phyloP scores from a whole-genome alignment of 2,797 vertebrate species.

The Ficedula albicollis region DNA sequence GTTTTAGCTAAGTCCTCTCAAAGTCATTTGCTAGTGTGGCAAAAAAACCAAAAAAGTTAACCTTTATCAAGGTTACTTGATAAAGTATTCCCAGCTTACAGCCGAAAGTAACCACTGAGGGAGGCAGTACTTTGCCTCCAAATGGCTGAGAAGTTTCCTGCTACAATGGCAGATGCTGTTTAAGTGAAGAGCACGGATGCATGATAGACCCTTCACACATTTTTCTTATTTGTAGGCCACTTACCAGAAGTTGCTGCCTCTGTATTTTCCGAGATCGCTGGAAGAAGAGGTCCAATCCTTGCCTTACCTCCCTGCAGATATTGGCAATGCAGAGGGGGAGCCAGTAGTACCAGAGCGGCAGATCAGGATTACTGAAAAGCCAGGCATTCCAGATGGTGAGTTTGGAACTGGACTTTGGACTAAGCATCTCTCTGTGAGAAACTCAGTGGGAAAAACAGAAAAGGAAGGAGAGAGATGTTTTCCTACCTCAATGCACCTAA shows the following conservation, averaged over 20 bases:
- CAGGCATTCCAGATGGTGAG: constrained; percentile 88
- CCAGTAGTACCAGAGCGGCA: constrained; percentile 93
- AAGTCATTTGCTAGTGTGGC: background rate
- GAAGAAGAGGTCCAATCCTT: constrained; percentile 85
- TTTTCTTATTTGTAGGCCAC: constrained; percentile 77
- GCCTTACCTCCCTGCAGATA: constrained; percentile 89
- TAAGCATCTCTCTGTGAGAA: background rate
- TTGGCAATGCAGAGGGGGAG: constrained; percentile 94
- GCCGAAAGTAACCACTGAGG: background rate
- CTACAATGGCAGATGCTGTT: background rate
- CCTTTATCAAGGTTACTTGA: background rate
- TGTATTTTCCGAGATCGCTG: constrained; percentile 92
- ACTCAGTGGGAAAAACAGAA: background rate
- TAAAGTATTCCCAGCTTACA: background rate
- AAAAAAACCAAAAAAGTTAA: background rate
- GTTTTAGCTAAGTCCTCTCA: background rate
- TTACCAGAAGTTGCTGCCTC: constrained; percentile 89
- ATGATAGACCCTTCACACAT: background rate
- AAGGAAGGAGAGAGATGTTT: background rate
- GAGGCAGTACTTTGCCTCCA: background rate
- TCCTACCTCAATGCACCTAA: background rate
- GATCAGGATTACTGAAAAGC: constrained; percentile 95
- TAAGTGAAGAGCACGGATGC: background rate
- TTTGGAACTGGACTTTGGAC: background rate
- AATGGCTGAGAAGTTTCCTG: background rate